phyloP scores from a whole-genome alignment of 2,888 invertebrate genomes.

The Diarsia mendica region DNA sequence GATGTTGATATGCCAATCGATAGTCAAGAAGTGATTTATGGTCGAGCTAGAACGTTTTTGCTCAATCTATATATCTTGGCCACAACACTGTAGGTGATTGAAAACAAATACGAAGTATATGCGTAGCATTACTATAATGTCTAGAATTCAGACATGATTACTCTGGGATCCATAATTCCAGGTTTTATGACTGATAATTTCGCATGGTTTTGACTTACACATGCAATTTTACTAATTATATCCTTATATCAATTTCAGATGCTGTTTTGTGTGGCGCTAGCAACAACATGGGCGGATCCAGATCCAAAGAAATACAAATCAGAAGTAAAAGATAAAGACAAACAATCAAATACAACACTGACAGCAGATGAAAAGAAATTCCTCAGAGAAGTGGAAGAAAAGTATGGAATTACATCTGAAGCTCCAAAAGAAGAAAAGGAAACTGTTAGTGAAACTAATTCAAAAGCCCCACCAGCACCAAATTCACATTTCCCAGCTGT shows the following conservation, averaged over 20 bases:
- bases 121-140: neutral
- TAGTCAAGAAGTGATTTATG: neutral
- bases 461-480: constrained; percentile 49
- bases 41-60: neutral
- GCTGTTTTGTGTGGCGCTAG: constrained; percentile 75
- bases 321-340: constrained; percentile 76
- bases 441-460: constrained; percentile 65
- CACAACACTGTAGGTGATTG: neutral
- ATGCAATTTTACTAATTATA: constrained; percentile 2
- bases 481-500: constrained; percentile 87
- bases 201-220: no score
- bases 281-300: constrained; percentile 77
- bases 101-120: neutral
- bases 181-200: neutral
- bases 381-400: constrained; percentile 86
- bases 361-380: constrained; percentile 86
- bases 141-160: neutral
- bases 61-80: neutral
- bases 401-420: constrained; percentile 85
- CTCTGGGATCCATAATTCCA: neutral
- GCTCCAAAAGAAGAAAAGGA: constrained; percentile 67
- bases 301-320: constrained; percentile 86
- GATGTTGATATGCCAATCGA: neutral
- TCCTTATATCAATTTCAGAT: constrained; percentile 81
- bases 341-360: constrained; percentile 75